Evolutionary conservation across 2,797 vertebrate species (phyloP).

Genomic region (Acanthiza pusilla): DNA sequence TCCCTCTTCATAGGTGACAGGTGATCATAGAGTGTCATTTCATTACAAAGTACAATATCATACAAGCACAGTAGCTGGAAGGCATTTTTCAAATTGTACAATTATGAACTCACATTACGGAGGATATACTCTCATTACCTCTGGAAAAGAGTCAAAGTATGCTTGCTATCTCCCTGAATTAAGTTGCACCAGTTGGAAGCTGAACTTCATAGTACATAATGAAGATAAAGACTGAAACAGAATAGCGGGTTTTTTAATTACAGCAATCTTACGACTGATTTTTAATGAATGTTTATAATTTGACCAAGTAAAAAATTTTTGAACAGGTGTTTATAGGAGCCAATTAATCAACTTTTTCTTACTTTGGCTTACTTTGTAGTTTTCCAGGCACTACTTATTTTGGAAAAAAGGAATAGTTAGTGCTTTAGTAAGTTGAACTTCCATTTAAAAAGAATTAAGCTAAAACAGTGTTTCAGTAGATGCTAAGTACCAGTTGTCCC

Average conservation of each 20-base stretch:
- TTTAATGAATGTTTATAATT: slow-evolving; percentile 2
- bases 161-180: background rate
- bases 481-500: background rate
- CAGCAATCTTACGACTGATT: background rate
- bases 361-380: background rate
- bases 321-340: background rate
- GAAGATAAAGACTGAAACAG: background rate
- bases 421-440: background rate
- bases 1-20: background rate
- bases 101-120: background rate
- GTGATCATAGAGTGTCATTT: background rate
- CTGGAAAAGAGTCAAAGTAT: background rate
- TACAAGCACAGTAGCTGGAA: background rate
- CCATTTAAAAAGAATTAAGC: background rate
- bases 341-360: background rate
- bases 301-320: background rate
- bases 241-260: background rate
- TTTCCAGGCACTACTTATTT: background rate
- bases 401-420: rapidly evolving
- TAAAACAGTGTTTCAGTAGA: background rate
- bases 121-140: background rate
- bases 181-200: background rate
- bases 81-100: background rate
- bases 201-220: background rate
- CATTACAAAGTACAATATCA: background rate